Conservation (phyloP, 2,888 invertebrate genomes). For the Ophion costatus region DNA sequence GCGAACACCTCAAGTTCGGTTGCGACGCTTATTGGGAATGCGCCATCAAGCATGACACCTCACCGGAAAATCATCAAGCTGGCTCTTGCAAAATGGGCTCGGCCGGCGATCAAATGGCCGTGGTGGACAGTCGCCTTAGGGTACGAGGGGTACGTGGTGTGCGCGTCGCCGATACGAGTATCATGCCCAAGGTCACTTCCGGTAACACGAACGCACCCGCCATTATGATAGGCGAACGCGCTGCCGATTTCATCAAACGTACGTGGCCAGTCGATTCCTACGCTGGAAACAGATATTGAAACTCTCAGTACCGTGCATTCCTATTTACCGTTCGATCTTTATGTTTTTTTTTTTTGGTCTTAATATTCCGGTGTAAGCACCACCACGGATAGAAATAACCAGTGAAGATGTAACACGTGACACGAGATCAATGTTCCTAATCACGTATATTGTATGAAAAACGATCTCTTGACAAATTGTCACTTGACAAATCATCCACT, state of each 20-base stretch:
- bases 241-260: constrained; percentile 84
- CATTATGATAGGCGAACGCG: constrained; percentile 86
- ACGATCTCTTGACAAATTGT: not conserved
- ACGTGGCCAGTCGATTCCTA: constrained; percentile 79
- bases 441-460: not conserved
- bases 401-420: not conserved
- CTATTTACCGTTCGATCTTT: not conserved
- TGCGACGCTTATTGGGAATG: constrained; percentile 87
- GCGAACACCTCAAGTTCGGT: constrained; percentile 90
- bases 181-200: constrained; percentile 85
- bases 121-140: constrained; percentile 85
- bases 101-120: constrained; percentile 85
- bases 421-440: not conserved
- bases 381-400: not conserved
- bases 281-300: constrained; percentile 21
- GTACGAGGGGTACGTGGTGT: constrained; percentile 84
- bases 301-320: not conserved
- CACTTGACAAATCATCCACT: too few species aligned
- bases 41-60: constrained; percentile 86
- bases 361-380: not conserved
- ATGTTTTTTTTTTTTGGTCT: not conserved
- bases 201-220: constrained; percentile 86
- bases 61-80: constrained; percentile 88
- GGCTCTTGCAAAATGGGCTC: constrained; percentile 88
- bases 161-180: constrained; percentile 85